Percentiles rank a stretch among this genome's conserved stretches.
Conservation (phyloP, 2,888 invertebrate genomes). For the Melanostoma mellinum region DNA sequence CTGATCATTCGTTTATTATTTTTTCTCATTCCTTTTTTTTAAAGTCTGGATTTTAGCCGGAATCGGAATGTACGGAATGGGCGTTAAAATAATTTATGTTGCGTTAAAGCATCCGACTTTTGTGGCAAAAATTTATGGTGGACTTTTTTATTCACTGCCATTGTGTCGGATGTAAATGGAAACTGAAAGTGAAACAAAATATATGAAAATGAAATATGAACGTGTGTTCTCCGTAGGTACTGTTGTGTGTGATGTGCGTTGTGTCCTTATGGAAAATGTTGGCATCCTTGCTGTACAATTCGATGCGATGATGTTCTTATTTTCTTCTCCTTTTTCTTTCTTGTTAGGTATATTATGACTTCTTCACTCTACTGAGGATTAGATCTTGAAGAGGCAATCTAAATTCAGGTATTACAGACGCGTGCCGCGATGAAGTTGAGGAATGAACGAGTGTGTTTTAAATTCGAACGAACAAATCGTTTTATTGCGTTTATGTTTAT, state of each 20-base stretch:
- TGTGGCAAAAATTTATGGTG: slow-evolving; percentile 63
- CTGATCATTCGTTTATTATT: slow-evolving; percentile 11
- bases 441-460: slow-evolving; percentile 16
- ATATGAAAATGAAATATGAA: slow-evolving; percentile 61
- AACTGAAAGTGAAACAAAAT: slow-evolving; percentile 57
- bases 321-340: slow-evolving; percentile 10
- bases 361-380: not conserved
- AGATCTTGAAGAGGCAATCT: slow-evolving; percentile 23
- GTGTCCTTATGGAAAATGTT: slow-evolving; percentile 35
- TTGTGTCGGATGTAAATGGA: slow-evolving; percentile 60
- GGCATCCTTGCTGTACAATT: slow-evolving; percentile 10
- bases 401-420: slow-evolving; percentile 31
- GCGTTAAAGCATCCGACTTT: slow-evolving; percentile 69
- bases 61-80: slow-evolving; percentile 26
- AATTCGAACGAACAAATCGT: slow-evolving; percentile 44
- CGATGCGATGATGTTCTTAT: slow-evolving; percentile 15
- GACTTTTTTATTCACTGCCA: slow-evolving; percentile 64
- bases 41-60: slow-evolving; percentile 24
- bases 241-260: not conserved
- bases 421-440: not conserved
- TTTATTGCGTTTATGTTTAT: slow-evolving; percentile 30
- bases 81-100: slow-evolving; percentile 71
- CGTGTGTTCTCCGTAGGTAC: slow-evolving; percentile 28
- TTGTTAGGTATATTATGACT: slow-evolving; percentile 10
- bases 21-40: not conserved